Conservation (phyloP, 2,888 invertebrate species). For the Nasonia oneida region DNA sequence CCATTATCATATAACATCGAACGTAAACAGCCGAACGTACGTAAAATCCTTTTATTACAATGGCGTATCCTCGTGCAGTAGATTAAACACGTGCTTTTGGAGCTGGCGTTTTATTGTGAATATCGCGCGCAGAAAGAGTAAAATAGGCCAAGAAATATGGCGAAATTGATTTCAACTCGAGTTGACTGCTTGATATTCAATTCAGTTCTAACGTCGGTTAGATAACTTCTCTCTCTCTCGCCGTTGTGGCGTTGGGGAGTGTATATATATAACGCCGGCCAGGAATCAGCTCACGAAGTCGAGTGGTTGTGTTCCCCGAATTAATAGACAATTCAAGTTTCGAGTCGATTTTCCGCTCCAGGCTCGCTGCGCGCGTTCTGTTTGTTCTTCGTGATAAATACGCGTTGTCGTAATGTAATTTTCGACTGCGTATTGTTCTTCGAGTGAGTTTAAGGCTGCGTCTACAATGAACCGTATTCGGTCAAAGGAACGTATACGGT, state of each 20-base stretch:
- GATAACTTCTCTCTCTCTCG: conserved; percentile 6
- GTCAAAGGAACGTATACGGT: no score
- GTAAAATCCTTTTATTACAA: background rate
- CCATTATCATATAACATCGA: background rate
- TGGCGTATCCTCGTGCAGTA: background rate
- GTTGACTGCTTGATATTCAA: conserved; percentile 16
- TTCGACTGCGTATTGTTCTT: background rate
- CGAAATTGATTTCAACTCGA: conserved; percentile 10
- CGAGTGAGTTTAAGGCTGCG: background rate
- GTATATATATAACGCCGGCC: background rate
- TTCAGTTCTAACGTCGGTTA: conserved; percentile 15
- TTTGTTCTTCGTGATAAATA: background rate
- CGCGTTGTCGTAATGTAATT: background rate
- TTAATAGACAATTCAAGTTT: conserved; percentile 16
- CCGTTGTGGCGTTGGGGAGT: background rate
- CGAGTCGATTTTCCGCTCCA: background rate
- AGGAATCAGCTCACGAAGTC: conserved; percentile 9
- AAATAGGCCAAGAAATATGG: background rate
- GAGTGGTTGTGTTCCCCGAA: conserved; percentile 12
- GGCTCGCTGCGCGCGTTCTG: background rate
- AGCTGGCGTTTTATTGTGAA: background rate
- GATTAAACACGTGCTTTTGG: background rate
- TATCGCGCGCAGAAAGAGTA: background rate
- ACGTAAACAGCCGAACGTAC: background rate
- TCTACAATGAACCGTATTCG: no score